Base-by-base conservation (phyloP, 37 sponge, comb jelly and placozoan species). In the Cliona cf. orientalis region DNA sequence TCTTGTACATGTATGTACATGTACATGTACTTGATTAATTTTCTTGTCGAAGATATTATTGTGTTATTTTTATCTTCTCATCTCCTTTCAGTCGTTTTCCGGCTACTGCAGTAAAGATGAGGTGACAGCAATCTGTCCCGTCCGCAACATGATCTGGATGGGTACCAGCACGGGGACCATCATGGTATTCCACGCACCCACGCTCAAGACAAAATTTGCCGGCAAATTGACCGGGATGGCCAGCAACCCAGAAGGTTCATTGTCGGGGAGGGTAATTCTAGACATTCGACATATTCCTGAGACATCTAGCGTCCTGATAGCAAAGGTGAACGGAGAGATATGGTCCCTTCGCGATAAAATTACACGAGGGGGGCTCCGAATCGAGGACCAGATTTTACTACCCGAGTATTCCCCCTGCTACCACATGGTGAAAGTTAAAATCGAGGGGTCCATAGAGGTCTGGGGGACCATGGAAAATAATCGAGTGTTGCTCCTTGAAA, bases 381-480 rank as follows among this genome's bases (percentile, higher is more conserved):
- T 81, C 0, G 63, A 73, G 46, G 60, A 77, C 31, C 26, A 58
- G 57, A 61, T 90, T 22, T 39, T 46, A 0, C 44, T 79, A 1
- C 14, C 55, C 19, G 92, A 79, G 22, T 5, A 49, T 5, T 61
- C 42, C 23, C 80, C 83, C 7, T 72, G 76, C 6, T 86, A 80
- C 38, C 84, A 83, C 2, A 49, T 91, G 23, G 73, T 73, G 14
- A 83, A 85, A 60, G 91, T 91, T 7, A 58, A 41, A 37, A 42
- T 34, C 33, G 74, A 29, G 5, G 4, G 5, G 28, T 59, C n/a
- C 5, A 46, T 87, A 4, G 82, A 91, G 42, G 84, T 91, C 11
- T 91, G 92, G 92, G 92, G 92, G 2, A 83, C 92, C 0, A 77
- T 82, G 76, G 84, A 81, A n/a, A 66, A 87, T 45, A 87, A 76